Evolutionary conservation across 2,797 vertebrate species (phyloP), one percentile per base, ranked within the genome.

Genomic region (Ctenochaetus hawaiiensis): DNA sequence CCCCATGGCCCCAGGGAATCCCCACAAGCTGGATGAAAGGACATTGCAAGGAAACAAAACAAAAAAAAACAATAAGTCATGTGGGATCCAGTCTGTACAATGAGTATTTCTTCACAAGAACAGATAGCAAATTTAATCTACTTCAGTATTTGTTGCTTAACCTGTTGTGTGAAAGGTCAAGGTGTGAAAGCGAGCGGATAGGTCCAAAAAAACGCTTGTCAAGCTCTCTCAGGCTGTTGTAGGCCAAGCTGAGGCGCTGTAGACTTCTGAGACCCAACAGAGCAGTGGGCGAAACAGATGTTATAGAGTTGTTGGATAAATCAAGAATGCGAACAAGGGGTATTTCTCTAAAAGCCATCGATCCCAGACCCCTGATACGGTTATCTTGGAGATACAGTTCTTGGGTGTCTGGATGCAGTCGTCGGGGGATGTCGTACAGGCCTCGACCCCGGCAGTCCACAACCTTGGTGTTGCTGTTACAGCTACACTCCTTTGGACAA

Each of bases 261-360:
- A 99, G 93, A 49, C 93, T 92, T 17, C 87, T 90, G 76, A 99
- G 93, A 63, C 96, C 97, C 53, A 96, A 91, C 73, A 99, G 96
- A 70, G 96, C 94, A 30, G 94, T 96, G 0, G 96, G 94, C 9
- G 95, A 96, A 86, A 99, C 81, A 6, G 85, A 91, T 43, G 96
- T 96, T 82, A 99, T 95, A 2, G 97, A 97, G 93, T 99, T 99
- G 82, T 99, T 99, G 3, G 97, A 95, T 77, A 99, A 88, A 85
- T 99, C 96, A 37, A 99, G 89, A 83, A 96, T 93, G 53, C 92
- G 96, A 26, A 99, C 96, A 8, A 93, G 61, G 0, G 96, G 94
- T 8, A 96, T 95, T 51, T 96, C 95, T 64, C 91, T 91, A 87
- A 99, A 98, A 34, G 96, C 94, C 60, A 95, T 95, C 26, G 95